phyloP scores from a whole-genome alignment of 1,140 invertebrate genomes.

The Diorhabda elongata region DNA sequence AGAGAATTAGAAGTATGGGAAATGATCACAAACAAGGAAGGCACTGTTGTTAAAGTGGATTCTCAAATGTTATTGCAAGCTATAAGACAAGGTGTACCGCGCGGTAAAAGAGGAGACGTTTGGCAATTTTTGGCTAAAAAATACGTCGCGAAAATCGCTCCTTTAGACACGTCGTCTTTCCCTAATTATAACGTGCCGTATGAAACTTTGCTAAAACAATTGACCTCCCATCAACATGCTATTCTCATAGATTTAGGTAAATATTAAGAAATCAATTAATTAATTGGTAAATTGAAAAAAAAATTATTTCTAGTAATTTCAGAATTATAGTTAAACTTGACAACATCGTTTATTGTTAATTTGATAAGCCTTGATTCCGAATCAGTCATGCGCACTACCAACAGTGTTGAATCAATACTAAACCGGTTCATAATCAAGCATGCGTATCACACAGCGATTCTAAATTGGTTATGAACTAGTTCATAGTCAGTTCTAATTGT shows the following conservation, averaged over 20 bases:
- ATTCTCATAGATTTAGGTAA: slow-evolving; percentile 84
- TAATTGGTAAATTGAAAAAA: background rate
- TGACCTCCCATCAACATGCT: slow-evolving; percentile 92
- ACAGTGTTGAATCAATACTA: no score
- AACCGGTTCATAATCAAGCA: no score
- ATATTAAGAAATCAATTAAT: background rate
- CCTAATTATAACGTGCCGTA: slow-evolving; percentile 77
- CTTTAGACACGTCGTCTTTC: slow-evolving; percentile 63
- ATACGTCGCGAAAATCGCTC: slow-evolving; percentile 65
- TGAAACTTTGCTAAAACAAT: slow-evolving; percentile 73
- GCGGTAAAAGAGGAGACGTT: slow-evolving; percentile 80
- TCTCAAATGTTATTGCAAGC: slow-evolving; percentile 71
- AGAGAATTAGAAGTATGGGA: slow-evolving; percentile 82
- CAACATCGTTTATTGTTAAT: no score
- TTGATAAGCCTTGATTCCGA: no score
- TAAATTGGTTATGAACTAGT: no score
- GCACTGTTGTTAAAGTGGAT: slow-evolving; percentile 60
- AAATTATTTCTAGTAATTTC: background rate
- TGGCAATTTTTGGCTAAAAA: slow-evolving; percentile 88
- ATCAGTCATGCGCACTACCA: no score
- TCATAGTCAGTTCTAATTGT: no score
- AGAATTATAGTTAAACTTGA: background rate
- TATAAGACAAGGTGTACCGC: slow-evolving; percentile 78
- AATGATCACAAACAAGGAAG: slow-evolving; percentile 63
- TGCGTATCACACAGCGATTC: no score